Evolutionary conservation across 2,113 vertebrate genomes (phyloP).

Genomic region (Peucedramus taeniatus): DNA sequence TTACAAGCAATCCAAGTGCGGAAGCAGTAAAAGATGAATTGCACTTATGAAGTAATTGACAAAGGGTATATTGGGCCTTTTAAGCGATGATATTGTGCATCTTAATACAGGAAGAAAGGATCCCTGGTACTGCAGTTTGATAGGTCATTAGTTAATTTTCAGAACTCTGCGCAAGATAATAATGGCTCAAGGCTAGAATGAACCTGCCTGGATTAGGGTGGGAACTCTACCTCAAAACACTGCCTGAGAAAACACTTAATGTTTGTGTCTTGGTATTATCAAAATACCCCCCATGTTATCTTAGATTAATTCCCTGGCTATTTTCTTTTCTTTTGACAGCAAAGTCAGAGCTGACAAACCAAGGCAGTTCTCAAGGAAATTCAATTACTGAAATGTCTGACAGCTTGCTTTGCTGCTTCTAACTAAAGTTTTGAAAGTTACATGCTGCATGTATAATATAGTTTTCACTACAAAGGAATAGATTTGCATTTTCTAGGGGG

Average conservation of each 20-base stretch:
- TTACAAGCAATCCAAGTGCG: conserved; percentile 65
- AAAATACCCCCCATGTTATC: conserved; percentile 64
- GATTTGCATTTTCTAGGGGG: conserved; percentile 59
- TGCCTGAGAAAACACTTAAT: conserved; percentile 49
- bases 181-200: conserved; percentile 49
- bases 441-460: conserved; percentile 59
- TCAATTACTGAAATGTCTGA: conserved; percentile 76
- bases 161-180: conserved; percentile 51
- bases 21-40: conserved; percentile 72
- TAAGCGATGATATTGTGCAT: conserved; percentile 53
- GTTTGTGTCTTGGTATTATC: conserved; percentile 61
- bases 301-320: conserved; percentile 69
- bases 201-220: neutral
- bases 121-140: conserved; percentile 55
- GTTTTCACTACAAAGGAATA: conserved; percentile 56
- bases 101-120: conserved; percentile 61
- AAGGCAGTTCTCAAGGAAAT: conserved; percentile 74
- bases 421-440: conserved; percentile 71
- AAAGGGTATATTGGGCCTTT: conserved; percentile 51
- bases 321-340: conserved; percentile 74
- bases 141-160: conserved; percentile 66
- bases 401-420: conserved; percentile 71
- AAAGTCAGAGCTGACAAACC: conserved; percentile 74
- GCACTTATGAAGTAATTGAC: conserved; percentile 71
- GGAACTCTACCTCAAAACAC: neutral